Base-by-base conservation (phyloP, 2,888 invertebrate species). In the Erebia ligea region DNA sequence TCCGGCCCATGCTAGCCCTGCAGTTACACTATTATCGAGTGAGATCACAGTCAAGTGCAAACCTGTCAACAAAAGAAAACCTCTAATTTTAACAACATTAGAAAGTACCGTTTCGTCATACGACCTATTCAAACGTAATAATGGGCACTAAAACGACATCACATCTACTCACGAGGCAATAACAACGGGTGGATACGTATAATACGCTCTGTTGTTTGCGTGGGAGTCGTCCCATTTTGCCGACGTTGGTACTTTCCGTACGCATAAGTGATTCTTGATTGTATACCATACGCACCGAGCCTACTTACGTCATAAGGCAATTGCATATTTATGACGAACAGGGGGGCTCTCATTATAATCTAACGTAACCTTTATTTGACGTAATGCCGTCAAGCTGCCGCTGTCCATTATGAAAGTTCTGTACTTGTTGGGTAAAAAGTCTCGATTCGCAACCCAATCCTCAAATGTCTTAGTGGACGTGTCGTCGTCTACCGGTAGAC, bases 31-130 rank as follows among this genome's bases (percentile, higher is more conserved):
- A 48, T 2, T 6, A 15, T 45, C 62, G 21, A 13, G 48, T 62
- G 62, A 48, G 3, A 48, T 45, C 48, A 17, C 45, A 19, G 13
- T 21, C 62, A 48, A 48, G 21, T 62, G 62, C 48, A 19, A 42
- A 62, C 48, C 6, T 11, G 48, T 15, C 62, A 62, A 61, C 19
- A 21, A 62, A 62, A 25, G 40, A 69, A 58, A 59, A 58, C 67
- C 21, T 61, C 61, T 79, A 81, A 84, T 86, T 86, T 84, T 84
- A 81, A 73, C 79, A 82, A 83, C 85, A 87, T 88, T 90, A 90
- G 90, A 91, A 90, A 90, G 89, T 86, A 80, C 79, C 77, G 84
- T 88, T 86, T 88, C 86, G 83, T 86, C 87, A 88, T 82, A 86
- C 81, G 78, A 81, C 82, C 87, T 82, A 86, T 88, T 87, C 86